phyloP scores from a whole-genome alignment of 1,140 invertebrate genomes.

The Sipha flava region DNA sequence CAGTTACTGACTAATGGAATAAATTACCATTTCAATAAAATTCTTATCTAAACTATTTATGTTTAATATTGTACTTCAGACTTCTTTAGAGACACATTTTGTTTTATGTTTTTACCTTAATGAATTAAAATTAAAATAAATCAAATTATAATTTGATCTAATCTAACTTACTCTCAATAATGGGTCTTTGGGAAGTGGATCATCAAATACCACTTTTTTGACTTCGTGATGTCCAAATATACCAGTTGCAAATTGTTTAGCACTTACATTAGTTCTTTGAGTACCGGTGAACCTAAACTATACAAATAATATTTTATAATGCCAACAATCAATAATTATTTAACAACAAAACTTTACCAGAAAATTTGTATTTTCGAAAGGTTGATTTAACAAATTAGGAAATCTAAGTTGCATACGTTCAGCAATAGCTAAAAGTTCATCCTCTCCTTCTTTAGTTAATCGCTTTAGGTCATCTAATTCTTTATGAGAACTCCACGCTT shows the following conservation, averaged over 20 bases:
- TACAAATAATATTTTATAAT: slow-evolving; percentile 39
- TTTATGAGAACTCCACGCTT: slow-evolving; percentile 48
- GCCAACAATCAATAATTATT: slow-evolving; percentile 2
- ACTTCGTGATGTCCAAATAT: slow-evolving; percentile 58
- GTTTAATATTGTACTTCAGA: no score
- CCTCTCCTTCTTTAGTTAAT: slow-evolving; percentile 55
- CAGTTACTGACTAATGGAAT: no score
- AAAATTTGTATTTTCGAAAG: slow-evolving; percentile 51
- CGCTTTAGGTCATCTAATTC: slow-evolving; percentile 46
- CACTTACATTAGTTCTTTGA: slow-evolving; percentile 63
- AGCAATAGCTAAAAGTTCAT: slow-evolving; percentile 56
- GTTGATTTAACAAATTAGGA: slow-evolving; percentile 50
- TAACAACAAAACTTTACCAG: slow-evolving; percentile 44
- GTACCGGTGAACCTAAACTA: slow-evolving; percentile 68
- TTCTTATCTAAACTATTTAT: no score
- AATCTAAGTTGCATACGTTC: slow-evolving; percentile 58
- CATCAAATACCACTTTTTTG: slow-evolving; percentile 53
- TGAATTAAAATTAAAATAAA: no score
- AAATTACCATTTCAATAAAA: no score
- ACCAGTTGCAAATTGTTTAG: slow-evolving; percentile 59
- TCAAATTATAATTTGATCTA: slow-evolving; percentile 34
- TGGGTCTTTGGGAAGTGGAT: slow-evolving; percentile 55
- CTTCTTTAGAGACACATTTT: no score
- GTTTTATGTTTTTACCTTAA: no score
- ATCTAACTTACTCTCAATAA: slow-evolving; percentile 56